Evolutionary conservation across 2,888 invertebrate genomes (phyloP), one percentile per base, ranked within the genome.

Genomic region (Ophioninae sp.): DNA sequence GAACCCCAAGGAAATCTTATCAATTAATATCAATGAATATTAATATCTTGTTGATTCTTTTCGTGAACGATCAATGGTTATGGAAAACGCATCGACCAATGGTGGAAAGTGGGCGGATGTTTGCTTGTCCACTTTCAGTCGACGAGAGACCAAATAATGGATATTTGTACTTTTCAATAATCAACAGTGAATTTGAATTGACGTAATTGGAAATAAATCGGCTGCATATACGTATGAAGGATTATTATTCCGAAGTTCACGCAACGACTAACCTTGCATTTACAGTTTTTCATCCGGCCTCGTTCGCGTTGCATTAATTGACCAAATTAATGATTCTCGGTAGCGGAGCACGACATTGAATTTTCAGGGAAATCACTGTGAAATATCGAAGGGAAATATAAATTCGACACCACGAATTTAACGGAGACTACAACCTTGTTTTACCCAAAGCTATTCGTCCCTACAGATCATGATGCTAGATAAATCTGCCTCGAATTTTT

Each of bases 81-180:
- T n/a, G 21, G 21, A 59, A 59, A 59, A 59, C 8, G 7, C 20
- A 5, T n/a, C 59, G n/a, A 20, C 21, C 21, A 21, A 59, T 10
- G 59, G 3, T 59, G 59, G 3, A 30, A 0, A 23, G 10, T 62
- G 23, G 62, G 62, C 30, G 23, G 65, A 65, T 39, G 23, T 20
- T 5, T 39, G 7, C 3, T 21, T 17, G 17, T 57, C 10, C 59
- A 37, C 13, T 8, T 17, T 59, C 59, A 72, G 39, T 57, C 57
- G 41, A 21, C n/a, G 0, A 44, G 23, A 57, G n/a, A 20, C n/a
- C 10, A 17, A 74, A 74, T 64, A 20, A n/a, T n/a, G 23, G 23
- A n/a, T 37, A 65, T 65, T 65, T 65, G 56, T 56, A 39, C 23
- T 56, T 65, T 75, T 65, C 10, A 37, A 65, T 75, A 39, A 56